Base-by-base conservation (phyloP, 2,113 vertebrate genomes). In the Poeciliopsis prolifica region DNA sequence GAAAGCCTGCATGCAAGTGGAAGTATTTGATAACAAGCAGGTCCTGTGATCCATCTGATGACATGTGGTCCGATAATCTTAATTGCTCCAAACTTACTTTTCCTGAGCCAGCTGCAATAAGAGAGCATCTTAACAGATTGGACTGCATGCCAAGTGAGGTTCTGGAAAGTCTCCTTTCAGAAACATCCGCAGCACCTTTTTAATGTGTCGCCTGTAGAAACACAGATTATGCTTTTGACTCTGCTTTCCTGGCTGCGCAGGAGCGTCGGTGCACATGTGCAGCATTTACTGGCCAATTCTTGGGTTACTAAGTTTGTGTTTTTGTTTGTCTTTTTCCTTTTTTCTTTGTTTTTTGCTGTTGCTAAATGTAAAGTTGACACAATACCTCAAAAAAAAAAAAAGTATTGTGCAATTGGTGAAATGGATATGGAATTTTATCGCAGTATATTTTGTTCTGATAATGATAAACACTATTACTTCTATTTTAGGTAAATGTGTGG, bases 21-120 rank as follows among this genome's bases (percentile, higher is more conserved):
- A 77, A 84, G 61, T 77, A 74, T 72, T 80, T 14, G 79, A 80
- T 87, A 66, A 81, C 71, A 86, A 72, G 70, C 31, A 64, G 10
- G 12, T 72, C 58, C 58, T 79, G 62, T 74, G 33, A 83, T 80
- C 70, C 66, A 68, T 73, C 61, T 79, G 70, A 76, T 69, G 35
- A 40, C 31, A 33, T 10, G 7, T 51, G 29, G 51, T 75, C 40
- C 72, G 60, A 80, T 61, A 19, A 48, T 67, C 61, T 84, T 60
- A 74, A 75, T 61, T 61, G 69, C 63, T 58, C 33, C 61, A 61
- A 17, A 42, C 30, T 40, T 28, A 22, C 8, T n/a, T 66, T 75
- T 17, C 24, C 51, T 3, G 74, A 73, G 44, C 73, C 0, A 0
- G 54, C 44, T 76, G 78, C 51, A 0, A 19, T 72, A 14, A 29